These are phyloP conservation scores for Zaprionus nigranus DNA, from an alignment of 1,140 invertebrate species.

Conservation along the genomic window DNA sequence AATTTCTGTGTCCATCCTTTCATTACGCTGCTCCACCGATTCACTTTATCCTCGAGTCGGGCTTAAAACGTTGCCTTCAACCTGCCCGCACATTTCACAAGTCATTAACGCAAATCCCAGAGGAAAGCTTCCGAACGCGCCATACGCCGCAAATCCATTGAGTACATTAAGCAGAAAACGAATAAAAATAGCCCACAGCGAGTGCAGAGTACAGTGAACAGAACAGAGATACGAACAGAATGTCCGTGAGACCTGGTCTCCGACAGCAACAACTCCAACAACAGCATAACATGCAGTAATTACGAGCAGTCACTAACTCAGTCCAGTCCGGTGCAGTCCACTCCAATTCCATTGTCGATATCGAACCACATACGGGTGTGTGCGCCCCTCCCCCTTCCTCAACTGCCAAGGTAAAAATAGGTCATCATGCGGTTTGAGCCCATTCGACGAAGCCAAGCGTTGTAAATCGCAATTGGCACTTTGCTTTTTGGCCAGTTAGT, in stretches of 20 bases:
- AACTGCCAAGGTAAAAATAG: constrained; percentile 42
- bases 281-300: constrained; percentile 39
- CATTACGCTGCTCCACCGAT: constrained; percentile 32
- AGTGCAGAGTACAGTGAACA: constrained; percentile 8
- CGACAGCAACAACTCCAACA: background rate
- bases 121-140: constrained; percentile 29
- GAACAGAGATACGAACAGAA: background rate
- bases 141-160: constrained; percentile 43
- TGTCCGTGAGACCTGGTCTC: constrained; percentile 22
- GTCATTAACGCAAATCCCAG: constrained; percentile 72
- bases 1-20: background rate
- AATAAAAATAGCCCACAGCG: constrained; percentile 36
- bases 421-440: constrained; percentile 53
- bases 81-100: constrained; percentile 68
- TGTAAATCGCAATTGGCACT: constrained; percentile 61
- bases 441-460: constrained; percentile 6
- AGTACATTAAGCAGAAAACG: constrained; percentile 40
- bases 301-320: constrained; percentile 23
- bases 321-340: constrained; percentile 4
- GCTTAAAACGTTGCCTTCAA: constrained; percentile 60
- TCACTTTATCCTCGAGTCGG: constrained; percentile 29
- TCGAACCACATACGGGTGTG: constrained; percentile 27
- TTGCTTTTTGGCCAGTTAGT: constrained; percentile 41
- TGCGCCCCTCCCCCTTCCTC: constrained; percentile 3
- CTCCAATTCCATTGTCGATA: constrained; percentile 27